A percentile compares a stretch with the other conserved stretches of the same genome.
These are phyloP conservation scores for Tiaroga cobitis DNA, from an alignment of 2,797 vertebrate species.

Conservation along the genomic window DNA sequence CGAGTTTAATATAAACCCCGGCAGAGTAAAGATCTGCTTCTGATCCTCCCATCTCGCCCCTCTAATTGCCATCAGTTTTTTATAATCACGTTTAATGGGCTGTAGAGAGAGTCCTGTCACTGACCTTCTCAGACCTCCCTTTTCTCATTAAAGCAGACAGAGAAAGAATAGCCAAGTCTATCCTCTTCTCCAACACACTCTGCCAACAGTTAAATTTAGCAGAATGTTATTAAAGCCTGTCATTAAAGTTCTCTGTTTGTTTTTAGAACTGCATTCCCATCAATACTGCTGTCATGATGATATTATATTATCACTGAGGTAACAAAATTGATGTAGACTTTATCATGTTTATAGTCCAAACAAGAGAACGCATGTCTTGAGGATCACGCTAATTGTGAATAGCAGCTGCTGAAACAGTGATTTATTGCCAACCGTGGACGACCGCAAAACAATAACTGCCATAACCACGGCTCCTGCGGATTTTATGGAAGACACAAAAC, in stretches of 20 bases:
- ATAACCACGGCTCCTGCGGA: background rate
- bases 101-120: slow-evolving; percentile 50
- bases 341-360: slow-evolving; percentile 28
- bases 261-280: slow-evolving; percentile 26
- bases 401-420: slow-evolving; percentile 22
- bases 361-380: slow-evolving; percentile 3
- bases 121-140: slow-evolving; percentile 49
- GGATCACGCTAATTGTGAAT: slow-evolving; percentile 16
- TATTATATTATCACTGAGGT: slow-evolving; percentile 24
- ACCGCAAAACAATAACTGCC: background rate
- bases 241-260: slow-evolving; percentile 24
- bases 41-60: slow-evolving; percentile 8
- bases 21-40: slow-evolving; percentile 21
- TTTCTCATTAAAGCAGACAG: slow-evolving; percentile 42
- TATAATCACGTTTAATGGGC: slow-evolving; percentile 56
- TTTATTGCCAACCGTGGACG: slow-evolving; percentile 7
- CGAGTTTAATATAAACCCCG: slow-evolving; percentile 12
- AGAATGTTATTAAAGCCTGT: slow-evolving; percentile 48
- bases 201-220: slow-evolving; percentile 42
- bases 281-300: slow-evolving; percentile 8
- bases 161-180: slow-evolving; percentile 11
- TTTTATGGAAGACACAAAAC: slow-evolving; percentile 1
- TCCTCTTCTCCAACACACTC: slow-evolving; percentile 6
- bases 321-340: slow-evolving; percentile 18
- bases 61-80: slow-evolving; percentile 50